Evolutionary conservation across 2,113 vertebrate genomes (phyloP), one percentile per base, ranked within the genome.

Genomic region (Ondatra zibethicus): DNA sequence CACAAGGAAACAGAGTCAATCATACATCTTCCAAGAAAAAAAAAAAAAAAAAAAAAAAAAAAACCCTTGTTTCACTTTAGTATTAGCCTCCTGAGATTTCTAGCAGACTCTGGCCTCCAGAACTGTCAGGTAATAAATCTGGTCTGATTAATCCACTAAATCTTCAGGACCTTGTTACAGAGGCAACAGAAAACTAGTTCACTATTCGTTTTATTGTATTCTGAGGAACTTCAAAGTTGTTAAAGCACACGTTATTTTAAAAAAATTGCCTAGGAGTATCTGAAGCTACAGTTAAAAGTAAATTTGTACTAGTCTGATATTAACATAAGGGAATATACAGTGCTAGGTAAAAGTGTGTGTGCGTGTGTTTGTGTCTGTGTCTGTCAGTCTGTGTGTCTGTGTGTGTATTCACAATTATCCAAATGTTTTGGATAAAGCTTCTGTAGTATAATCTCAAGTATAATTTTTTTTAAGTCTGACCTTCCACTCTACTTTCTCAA

Each of bases 361-460:
- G 1, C 19, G 19, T 58, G 0, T 58, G 58, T 7, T 6, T 47
- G 45, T 47, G 45, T 47, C 6, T 58, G 55, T 58, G 55, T 19
- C 5, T 58, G 58, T 21, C 19, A 6, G 55, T 21, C 55, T 58
- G 58, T 58, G 55, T 58, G 58, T 58, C 58, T 58, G 19, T 58
- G 17, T 58, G 58, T 58, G 58, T 58, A 58, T 58, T 58, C 58
- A 58, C 58, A 58, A 58, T 84, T 47, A 88, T 50, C 50, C 66
- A 88, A 88, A 72, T 21, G 17, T 92, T 87, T 52, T 70, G 77
- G 36, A 58, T 89, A 91, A 82, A 93, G 36, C 25, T 81, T 78
- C 45, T 91, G 29, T 70, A 91, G 55, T 63, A 93, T 91, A 95
- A 65, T 97, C 66, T 42, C 75, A 95, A 94, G 29, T 88, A 70